Evolutionary conservation across 2,113 vertebrate genomes (phyloP), one percentile per base, ranked within the genome.

Genomic region (Mixornis gularis): DNA sequence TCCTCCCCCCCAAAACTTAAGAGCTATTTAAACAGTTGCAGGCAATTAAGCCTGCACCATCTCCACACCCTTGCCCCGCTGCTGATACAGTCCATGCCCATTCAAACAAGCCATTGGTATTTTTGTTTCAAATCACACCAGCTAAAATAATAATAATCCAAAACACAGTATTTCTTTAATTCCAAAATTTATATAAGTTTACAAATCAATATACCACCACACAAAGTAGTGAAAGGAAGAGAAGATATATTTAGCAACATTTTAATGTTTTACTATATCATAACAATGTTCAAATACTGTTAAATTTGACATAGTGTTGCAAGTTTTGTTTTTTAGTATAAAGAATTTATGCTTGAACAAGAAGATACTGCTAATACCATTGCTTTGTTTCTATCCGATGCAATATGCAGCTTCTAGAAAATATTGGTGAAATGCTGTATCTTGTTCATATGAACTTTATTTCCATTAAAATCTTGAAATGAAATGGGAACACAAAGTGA

Each of bases 101-200:
- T 91, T 72, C 46, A 87, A 89, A 85, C 21, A 71, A 82, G 40
- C 34, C 62, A 51, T 14, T 52, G 29, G 38, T 49, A 13, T 58
- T 79, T 85, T 38, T 70, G 60, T 87, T 95, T 79, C 68, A 92
- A 77, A 89, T 62, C 80, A 92, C 32, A 76, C 29, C 46, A 65
- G 38, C 46, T 89, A 79, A 89, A 95, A 85, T 87, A 86, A 81
- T 85, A 86, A 84, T 64, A 5, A 9, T 82, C 70, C 66, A 89
- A 96, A 93, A 34, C 73, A 95, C 58, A 65, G 34, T 69, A 55
- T 58, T 87, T 94, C 44, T 94, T 95, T 94, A 92, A 95, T 96
- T 85, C 87, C 43, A 91, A 96, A 96, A 95, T 73, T 43, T 91
- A 76, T 81, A 87, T 62, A 85, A 88, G 81, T 76, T 87, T 91